phyloP scores from a whole-genome alignment of 2,888 invertebrate species.

The Palloptera scutellata region DNA sequence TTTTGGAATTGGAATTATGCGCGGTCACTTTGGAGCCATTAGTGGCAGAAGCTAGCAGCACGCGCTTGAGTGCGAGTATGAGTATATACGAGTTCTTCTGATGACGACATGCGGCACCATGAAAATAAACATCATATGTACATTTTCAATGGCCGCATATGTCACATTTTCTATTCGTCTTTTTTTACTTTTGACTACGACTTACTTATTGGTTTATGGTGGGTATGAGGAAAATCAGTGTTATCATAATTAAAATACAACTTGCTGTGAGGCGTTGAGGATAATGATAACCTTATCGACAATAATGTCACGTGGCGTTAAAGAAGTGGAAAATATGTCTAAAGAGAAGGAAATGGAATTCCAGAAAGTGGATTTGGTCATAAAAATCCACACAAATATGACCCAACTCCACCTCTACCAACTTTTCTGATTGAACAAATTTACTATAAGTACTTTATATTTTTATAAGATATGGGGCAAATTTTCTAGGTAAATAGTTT shows the following conservation, averaged over 20 bases:
- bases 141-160: slow-evolving; percentile 56
- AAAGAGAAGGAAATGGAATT: no score
- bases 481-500: no score
- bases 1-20: slow-evolving; percentile 33
- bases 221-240: no score
- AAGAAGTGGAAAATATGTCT: no score
- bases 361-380: no score
- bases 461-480: no score
- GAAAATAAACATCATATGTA: no score
- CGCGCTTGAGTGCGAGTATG: not conserved
- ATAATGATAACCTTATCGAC: slow-evolving; percentile 29
- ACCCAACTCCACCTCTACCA: no score
- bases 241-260: not conserved
- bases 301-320: slow-evolving; percentile 20
- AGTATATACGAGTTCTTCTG: no score
- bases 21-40: slow-evolving; percentile 54
- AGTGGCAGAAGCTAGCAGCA: slow-evolving; percentile 30
- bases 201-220: not conserved
- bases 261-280: slow-evolving; percentile 22
- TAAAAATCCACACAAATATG: no score
- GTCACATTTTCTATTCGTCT: slow-evolving; percentile 35
- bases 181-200: not conserved
- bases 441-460: no score
- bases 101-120: slow-evolving; percentile 48
- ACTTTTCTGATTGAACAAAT: no score